Base-by-base conservation (phyloP, 2,888 invertebrate species). In the Ecliptopera silaceata region DNA sequence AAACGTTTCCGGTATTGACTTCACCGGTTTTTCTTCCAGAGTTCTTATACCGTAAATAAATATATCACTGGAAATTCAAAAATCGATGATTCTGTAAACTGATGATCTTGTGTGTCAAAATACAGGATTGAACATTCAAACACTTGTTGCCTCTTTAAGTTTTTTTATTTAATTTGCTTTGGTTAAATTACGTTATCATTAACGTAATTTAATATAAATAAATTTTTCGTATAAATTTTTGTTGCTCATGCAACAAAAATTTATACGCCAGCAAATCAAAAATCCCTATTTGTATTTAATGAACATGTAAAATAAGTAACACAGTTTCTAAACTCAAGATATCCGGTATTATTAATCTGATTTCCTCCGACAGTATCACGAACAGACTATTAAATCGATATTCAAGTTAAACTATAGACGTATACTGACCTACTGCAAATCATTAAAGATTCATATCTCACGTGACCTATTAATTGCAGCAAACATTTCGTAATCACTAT, bases 1-100 rank as follows among this genome's bases (percentile, higher is more conserved):
- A 77, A 84, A 83, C 71, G 65, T 79, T 88, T 87, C 89, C 89
- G 88, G 80, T 77, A 65, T 73, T 71, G 38, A 70, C 77, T 74
- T 75, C 80, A 82, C 80, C 79, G 82, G 80, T 80, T 79, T 71
- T 74, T 70, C 68, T 71, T 70, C 64, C 60, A 64, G 54, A 67
- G 72, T 76, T 74, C 60, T 75, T 77, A 68, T 65, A 63, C 49
- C 49, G 46, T 60, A 64, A 77, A 80, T 80, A 77, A 80, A 79
- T 82, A 79, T 80, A 79, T 79, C 82, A 81, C 69, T 70, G 64
- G 64, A 66, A 60, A 64, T 70, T 61, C 52, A 60, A 63, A 56
- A 62, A 61, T 51, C 44, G 45, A 46, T 31, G 39, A 47, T 44
- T 55, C 39, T 54, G 65, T 64, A 57, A n/a, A n/a, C n/a, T n/a